Conservation (phyloP, 1,140 invertebrate genomes). For the Bombus soroeensis region DNA sequence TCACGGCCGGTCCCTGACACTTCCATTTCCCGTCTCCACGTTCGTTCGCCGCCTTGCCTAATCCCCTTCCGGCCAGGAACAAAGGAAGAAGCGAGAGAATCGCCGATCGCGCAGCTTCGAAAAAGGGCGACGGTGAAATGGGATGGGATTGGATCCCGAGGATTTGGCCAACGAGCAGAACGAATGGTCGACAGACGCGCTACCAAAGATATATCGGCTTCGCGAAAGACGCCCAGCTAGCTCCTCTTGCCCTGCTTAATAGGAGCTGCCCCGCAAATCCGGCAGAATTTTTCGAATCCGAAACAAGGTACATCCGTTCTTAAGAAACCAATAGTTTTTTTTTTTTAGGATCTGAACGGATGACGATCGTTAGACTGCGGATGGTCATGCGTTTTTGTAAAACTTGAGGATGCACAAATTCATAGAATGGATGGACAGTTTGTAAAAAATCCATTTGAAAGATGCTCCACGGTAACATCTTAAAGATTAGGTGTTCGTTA, state of each 20-base stretch:
- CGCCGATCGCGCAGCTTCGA: slow-evolving; percentile 31
- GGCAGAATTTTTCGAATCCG: not conserved
- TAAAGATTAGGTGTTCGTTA: no score
- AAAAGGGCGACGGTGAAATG: slow-evolving; percentile 26
- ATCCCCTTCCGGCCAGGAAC: slow-evolving; percentile 36
- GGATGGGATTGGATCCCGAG: slow-evolving; percentile 54
- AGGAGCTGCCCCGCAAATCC: not conserved
- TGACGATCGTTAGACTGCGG: no score
- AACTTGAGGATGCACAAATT: no score
- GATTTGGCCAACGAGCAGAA: slow-evolving; percentile 62
- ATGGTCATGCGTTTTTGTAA: no score
- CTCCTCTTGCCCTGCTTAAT: slow-evolving; percentile 10
- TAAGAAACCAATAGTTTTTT: not conserved
- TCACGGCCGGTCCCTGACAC: slow-evolving; percentile 48
- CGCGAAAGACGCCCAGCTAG: slow-evolving; percentile 21
- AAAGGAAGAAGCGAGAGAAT: not conserved
- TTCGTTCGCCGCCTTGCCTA: slow-evolving; percentile 23
- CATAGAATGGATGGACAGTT: no score
- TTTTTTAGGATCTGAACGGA: no score
- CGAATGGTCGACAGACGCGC: slow-evolving; percentile 50
- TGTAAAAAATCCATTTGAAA: no score
- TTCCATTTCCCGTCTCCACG: slow-evolving; percentile 58
- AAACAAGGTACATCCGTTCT: not conserved
- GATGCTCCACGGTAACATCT: no score
- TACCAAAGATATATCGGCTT: slow-evolving; percentile 54